Evolutionary conservation across 2,797 vertebrate genomes (phyloP), one percentile per base, ranked within the genome.

Genomic region (Acanthurus tractus): DNA sequence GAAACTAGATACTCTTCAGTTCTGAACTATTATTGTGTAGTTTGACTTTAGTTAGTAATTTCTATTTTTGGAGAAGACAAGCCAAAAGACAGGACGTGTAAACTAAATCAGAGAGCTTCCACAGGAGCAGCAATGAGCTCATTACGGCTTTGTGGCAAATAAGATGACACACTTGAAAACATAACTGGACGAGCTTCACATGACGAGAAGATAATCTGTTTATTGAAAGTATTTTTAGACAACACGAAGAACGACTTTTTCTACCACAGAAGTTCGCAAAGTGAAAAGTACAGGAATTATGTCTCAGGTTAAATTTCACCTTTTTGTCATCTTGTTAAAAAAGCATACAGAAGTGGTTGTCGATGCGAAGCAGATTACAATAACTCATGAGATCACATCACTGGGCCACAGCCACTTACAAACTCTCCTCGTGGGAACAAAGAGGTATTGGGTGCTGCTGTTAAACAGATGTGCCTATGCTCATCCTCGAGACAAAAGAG

Each of bases 1-100:
- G 70, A 86, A 85, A 84, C 59, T 9, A 76, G 70, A 86, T 72
- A 73, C 63, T 68, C 53, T 18, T 74, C 45, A 18, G 13, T 49
- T 45, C 53, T 78, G 14, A 6, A 29, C 70, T 59, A 46, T 63
- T 58, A 58, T 78, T 61, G 76, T 67, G 22, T 36, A 57, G 34
- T 78, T 40, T 61, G 45, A 66, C 63, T 79, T 38, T 45, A 74
- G 53, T 59, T 45, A 63, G 29, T n/a, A 14, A 58, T 46, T 57
- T 63, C 38, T 40, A 8, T 11, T 29, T 29, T 29, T 29, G 2
- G 4, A 34, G 70, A 49, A 56, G 18, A 17, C 12, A 67, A 73
- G 8, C 2, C 6, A 4, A 22, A 56, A 61, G n/a, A 45, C 25
- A 46, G 5, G 54, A 67, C 22, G 36, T 12, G 52, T 20, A 50